These are phyloP conservation scores for Oscheius sp. DNA, from an alignment of 1,140 invertebrate species.

Conservation along the genomic window DNA sequence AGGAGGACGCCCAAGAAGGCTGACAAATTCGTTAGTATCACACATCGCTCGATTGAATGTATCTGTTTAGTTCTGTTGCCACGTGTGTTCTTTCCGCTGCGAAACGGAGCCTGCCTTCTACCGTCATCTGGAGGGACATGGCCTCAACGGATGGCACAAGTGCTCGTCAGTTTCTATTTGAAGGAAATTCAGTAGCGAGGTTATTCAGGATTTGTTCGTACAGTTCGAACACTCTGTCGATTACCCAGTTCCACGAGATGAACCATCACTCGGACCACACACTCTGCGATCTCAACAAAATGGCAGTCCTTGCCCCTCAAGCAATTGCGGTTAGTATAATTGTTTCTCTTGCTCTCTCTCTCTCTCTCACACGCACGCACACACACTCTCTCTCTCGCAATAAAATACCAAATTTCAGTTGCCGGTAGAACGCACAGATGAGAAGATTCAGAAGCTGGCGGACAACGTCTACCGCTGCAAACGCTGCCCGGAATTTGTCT, in stretches of 20 bases:
- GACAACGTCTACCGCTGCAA: conserved; percentile 4
- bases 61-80: neutral
- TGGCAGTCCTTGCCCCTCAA: neutral
- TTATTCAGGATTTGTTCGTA: neutral
- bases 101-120: neutral
- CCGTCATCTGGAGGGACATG: neutral
- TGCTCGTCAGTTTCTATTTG: too few species aligned
- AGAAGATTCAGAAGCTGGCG: neutral
- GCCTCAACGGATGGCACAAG: neutral
- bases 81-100: neutral
- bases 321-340: neutral
- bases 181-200: neutral
- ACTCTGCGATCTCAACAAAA: neutral
- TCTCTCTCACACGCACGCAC: too few species aligned
- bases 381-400: neutral
- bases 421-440: neutral
- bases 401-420: neutral
- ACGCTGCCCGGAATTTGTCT: neutral
- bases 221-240: neutral
- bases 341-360: too few species aligned
- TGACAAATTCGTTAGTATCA: neutral
- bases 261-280: conserved; percentile 5
- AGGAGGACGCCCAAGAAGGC: neutral
- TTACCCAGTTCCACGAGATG: conserved; percentile 1
- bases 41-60: neutral